Evolutionary conservation across 2,888 invertebrate species (phyloP), one percentile per base, ranked within the genome.

Genomic region (Hyposoter dolosus): DNA sequence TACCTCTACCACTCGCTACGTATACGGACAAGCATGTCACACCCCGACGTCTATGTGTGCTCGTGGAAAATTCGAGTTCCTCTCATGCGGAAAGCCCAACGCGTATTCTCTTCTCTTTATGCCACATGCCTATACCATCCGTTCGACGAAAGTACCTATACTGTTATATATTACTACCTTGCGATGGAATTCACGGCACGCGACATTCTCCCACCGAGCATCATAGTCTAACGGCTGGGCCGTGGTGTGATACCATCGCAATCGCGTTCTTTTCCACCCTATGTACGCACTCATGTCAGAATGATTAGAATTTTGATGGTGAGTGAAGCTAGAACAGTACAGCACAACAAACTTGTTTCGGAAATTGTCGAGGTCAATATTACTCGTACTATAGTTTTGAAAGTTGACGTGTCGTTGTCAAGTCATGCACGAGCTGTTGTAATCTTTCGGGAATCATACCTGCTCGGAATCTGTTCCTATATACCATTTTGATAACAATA

Each of bases 121-220:
- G 12, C 56, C 45, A n/a, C 68, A 43, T 78, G 60, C 69, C 69
- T 79, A 40, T 56, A 53, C 60, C 76, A 60, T 60, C 43, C 65
- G 60, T 28, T 65, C 65, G 40, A 69, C 82, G 82, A 78, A 76
- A 76, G 66, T 83, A 83, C 71, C 81, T 69, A 40, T 40, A 65
- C 69, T 66, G 66, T 66, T 75, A 77, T 82, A 43, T 72, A 86
- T 80, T 78, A 63, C 76, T 23, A 74, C 65, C 60, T 32, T 66
- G 69, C 68, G 50, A 35, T 79, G 86, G 86, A 86, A 86, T 86
- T 84, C 28, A 56, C 35, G 84, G 86, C 66, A 84, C 75, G 83
- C 84, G 82, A 75, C 68, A 72, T 45, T 47, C 69, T 71, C 65
- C 47, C 47, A 12, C 50, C 50, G 3, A 60, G 63, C 43, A 68